A percentile compares a stretch with the other conserved stretches of the same genome.
phyloP scores from a whole-genome alignment of 2,888 invertebrate genomes.

The Callyntrura guangdongensis region DNA sequence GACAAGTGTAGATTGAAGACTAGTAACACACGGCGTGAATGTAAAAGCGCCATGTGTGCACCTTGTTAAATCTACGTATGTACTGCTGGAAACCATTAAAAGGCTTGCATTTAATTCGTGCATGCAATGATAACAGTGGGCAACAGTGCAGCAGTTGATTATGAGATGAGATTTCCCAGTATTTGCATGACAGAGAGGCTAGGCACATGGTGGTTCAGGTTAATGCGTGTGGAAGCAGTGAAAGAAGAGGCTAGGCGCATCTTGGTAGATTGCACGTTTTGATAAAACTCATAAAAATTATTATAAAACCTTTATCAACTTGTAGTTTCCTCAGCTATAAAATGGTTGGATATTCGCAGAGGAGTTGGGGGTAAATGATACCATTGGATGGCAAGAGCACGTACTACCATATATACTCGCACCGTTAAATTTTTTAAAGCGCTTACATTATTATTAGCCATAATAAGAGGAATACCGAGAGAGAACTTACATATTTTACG shows the following conservation, averaged over 20 bases:
- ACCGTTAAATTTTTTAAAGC: not conserved
- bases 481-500: not conserved
- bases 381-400: not conserved
- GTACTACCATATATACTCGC: not conserved
- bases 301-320: constrained; percentile 30
- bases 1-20: not conserved
- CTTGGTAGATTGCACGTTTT: constrained; percentile 53
- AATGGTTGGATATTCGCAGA: not conserved
- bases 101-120: not conserved
- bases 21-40: constrained; percentile 17
- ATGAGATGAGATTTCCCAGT: constrained; percentile 10
- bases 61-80: not conserved
- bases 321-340: constrained; percentile 14
- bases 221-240: constrained; percentile 3
- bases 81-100: constrained; percentile 36
- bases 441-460: too few relatives aligned
- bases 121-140: not conserved
- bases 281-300: constrained; percentile 71
- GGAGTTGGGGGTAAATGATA: not conserved
- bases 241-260: constrained; percentile 52
- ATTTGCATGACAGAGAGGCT: constrained; percentile 32
- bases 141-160: not conserved
- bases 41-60: constrained; percentile 8
- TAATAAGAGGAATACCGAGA: not conserved
- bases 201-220: not conserved